phyloP scores from a whole-genome alignment of 2,113 vertebrate species.

The Scolopax mira region DNA sequence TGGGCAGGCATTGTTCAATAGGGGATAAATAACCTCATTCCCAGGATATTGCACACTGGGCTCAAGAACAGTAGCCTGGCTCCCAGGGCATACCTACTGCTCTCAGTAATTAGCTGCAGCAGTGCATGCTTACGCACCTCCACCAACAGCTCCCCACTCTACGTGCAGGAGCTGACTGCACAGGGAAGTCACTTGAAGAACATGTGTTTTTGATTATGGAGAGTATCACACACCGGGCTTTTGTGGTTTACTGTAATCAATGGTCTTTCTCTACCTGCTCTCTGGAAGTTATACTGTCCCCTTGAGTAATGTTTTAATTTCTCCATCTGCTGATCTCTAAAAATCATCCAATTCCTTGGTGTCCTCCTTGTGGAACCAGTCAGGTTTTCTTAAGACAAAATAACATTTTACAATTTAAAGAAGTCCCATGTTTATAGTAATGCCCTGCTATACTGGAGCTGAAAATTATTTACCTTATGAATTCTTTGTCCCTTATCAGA shows the following conservation, averaged over 20 bases:
- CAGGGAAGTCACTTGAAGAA: neutral
- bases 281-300: neutral
- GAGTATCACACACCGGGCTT: neutral
- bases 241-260: neutral
- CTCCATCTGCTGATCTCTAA: neutral
- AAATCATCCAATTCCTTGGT: neutral
- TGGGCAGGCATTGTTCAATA: fast-evolving
- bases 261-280: neutral
- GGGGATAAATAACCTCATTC: neutral
- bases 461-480: neutral
- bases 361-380: neutral
- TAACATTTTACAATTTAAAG: neutral
- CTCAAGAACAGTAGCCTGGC: neutral
- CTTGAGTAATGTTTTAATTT: neutral
- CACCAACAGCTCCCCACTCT: neutral
- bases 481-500: neutral
- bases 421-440: neutral
- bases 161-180: neutral
- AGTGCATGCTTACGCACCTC: neutral
- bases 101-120: neutral
- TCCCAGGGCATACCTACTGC: fast-evolving
- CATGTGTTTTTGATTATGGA: fast-evolving
- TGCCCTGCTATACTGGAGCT: neutral
- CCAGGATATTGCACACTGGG: neutral
- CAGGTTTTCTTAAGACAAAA: neutral